Conservation (phyloP, 2,888 invertebrate genomes). For the Perithous albicinctus region DNA sequence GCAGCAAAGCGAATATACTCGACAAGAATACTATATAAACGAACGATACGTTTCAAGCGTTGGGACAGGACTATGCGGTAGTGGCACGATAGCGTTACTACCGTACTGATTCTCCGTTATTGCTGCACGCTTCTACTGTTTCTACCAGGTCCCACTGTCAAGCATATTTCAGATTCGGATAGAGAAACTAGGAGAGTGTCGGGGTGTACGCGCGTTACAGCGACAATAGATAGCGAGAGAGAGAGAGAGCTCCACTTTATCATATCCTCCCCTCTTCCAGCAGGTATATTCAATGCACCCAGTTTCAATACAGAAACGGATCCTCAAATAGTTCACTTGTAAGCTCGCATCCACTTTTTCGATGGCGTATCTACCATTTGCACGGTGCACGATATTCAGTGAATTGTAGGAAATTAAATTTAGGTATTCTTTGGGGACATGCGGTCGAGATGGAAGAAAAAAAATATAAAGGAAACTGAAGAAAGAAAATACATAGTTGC, state of each 20-base stretch:
- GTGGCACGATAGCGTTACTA: slow-evolving; percentile 37
- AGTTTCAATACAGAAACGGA: slow-evolving; percentile 42
- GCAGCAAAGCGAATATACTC: slow-evolving; percentile 62
- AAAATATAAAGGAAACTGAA: neutral
- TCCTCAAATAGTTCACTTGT: neutral
- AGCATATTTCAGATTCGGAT: slow-evolving; percentile 65
- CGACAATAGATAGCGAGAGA: slow-evolving; percentile 56
- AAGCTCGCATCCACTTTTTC: neutral
- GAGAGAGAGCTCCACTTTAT: slow-evolving; percentile 47
- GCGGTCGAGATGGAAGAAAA: neutral
- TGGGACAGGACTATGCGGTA: slow-evolving; percentile 28
- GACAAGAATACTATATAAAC: slow-evolving; percentile 65
- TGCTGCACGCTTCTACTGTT: slow-evolving; percentile 15
- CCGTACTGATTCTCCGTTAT: slow-evolving; percentile 38
- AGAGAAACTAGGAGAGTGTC: slow-evolving; percentile 45
- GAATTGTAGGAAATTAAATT: slow-evolving; percentile 61
- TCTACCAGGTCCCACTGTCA: slow-evolving; percentile 16
- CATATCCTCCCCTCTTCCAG: slow-evolving; percentile 16
- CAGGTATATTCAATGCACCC: slow-evolving; percentile 28
- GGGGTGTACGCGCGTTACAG: slow-evolving; percentile 35
- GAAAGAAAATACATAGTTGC: slow-evolving; percentile 17
- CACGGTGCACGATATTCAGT: slow-evolving; percentile 15
- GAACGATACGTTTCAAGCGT: slow-evolving; percentile 64
- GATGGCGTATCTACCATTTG: slow-evolving; percentile 4
- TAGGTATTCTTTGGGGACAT: slow-evolving; percentile 21